Conservation (phyloP, 2,113 vertebrate species). For the Gulo gulo region DNA sequence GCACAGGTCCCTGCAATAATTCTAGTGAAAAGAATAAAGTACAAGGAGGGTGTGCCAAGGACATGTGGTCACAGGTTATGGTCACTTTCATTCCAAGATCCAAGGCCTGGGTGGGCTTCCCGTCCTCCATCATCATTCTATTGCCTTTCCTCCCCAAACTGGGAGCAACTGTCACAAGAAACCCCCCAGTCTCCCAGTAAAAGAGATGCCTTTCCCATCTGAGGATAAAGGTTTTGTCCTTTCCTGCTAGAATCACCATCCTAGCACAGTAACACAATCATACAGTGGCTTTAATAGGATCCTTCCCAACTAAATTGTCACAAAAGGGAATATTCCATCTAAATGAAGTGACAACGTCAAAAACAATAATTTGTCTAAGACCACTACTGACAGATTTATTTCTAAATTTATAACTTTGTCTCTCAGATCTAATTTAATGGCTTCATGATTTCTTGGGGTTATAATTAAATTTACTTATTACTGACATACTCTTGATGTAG, state of each 20-base stretch:
- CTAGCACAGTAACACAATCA: background rate
- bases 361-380: background rate
- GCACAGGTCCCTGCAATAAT: background rate
- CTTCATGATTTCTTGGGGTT: background rate
- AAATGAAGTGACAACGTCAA: background rate
- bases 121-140: fast-evolving
- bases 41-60: no score
- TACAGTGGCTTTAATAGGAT: background rate
- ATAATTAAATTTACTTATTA: background rate
- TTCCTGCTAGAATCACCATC: background rate
- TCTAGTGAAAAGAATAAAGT: background rate
- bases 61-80: fast-evolving
- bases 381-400: background rate
- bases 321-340: background rate
- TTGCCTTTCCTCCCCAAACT: no score
- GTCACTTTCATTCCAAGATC: no score
- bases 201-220: background rate
- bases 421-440: background rate
- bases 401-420: background rate
- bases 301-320: background rate
- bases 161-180: background rate
- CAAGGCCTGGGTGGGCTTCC: background rate
- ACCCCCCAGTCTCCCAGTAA: fast-evolving
- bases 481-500: background rate
- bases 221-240: background rate